Evolutionary conservation across 2,888 invertebrate species (phyloP), one percentile per base, ranked within the genome.

Genomic region (Aproaerema taeniolella): DNA sequence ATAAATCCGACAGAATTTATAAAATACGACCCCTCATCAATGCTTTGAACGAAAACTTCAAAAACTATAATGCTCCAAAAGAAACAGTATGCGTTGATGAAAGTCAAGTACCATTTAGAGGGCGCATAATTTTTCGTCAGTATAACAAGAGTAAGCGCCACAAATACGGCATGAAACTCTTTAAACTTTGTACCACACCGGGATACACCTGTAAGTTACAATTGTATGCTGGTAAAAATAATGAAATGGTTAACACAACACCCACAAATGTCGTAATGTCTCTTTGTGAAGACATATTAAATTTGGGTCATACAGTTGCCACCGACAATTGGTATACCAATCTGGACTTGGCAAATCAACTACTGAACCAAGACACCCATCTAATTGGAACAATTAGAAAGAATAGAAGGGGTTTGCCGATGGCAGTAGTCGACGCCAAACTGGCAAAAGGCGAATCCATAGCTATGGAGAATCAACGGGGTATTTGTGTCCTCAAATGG

Each of bases 271-370:
- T 61, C n/a, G 58, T 61, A 29, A 43, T 63, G 53, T 24, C 45
- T 10, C 52, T 65, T 4, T 55, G 55, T 42, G 41, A 54, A 29
- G 41, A 53, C 34, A 31, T 58, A 43, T 46, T 65, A 5, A 43
- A 55, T 30, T 53, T 55, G 50, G 62, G 61, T 0, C 60, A 63
- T n/a, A n/a, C n/a, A n/a, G n/a, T n/a, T n/a, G n/a, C n/a, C n/a
- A n/a, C n/a, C n/a, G n/a, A n/a, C n/a, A 66, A 64, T 41, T 62
- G 54, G 52, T 62, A 61, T 41, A 65, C 64, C 26, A 65, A 58
- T 47, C 40, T 67, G 13, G 47, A 57, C 6, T 43, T 69, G 33
- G 67, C 61, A 20, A 39, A 58, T 29, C 26, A 55, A 29, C 48
- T 69, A 38, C 40, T 68, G 36, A 29, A 55, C 8, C 47, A 60